Base-by-base conservation (phyloP, 2,888 invertebrate species). In the Cephus spinipes region DNA sequence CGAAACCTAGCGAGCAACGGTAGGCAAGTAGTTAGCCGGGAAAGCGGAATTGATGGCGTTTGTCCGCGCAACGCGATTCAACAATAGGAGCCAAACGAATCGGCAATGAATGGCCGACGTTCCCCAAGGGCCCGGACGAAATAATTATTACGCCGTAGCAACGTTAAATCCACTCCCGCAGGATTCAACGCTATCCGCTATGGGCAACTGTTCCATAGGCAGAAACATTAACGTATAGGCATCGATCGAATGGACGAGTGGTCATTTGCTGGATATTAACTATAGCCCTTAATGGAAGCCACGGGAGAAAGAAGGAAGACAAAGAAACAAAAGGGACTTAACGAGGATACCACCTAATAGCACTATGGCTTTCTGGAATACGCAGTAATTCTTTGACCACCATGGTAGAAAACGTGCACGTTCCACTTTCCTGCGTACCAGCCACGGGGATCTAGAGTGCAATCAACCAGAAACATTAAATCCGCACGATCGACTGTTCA, bases 11-110 rank as follows among this genome's bases (percentile, higher is more conserved):
- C 55, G 23, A 55, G 23, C 55, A 23, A 55, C 9, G 55, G 55
- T 55, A 55, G 55, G 9, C 55, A 55, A 55, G 23, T 23, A 23
- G 55, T 55, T 55, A 0, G 55, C 55, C 55, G 55, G 55, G 55
- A 55, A 55, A 55, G 9, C 55, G 55, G 3, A 55, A 55, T 23
- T 9, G 55, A 55, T 23, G 40, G 55, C 55, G 55, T 55, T 55
- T 55, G 23, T 2, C 55, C 55, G 55, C 9, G 55, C 55, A 71
- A 71, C 71, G 31, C 71, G 71, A 71, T 33, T 77, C 69, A 71
- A 81, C 83, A 81, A 83, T 81, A 68, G 55, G 33, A 34, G 77
- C 34, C 79, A 80, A 81, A 82, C 80, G 76, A 80, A 79, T 82
- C 76, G 55, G 75, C 73, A 34, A 32, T 71, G 71, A 31, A 71